Conservation (phyloP, 2,888 invertebrate species). For the Abrostola triplasia region DNA sequence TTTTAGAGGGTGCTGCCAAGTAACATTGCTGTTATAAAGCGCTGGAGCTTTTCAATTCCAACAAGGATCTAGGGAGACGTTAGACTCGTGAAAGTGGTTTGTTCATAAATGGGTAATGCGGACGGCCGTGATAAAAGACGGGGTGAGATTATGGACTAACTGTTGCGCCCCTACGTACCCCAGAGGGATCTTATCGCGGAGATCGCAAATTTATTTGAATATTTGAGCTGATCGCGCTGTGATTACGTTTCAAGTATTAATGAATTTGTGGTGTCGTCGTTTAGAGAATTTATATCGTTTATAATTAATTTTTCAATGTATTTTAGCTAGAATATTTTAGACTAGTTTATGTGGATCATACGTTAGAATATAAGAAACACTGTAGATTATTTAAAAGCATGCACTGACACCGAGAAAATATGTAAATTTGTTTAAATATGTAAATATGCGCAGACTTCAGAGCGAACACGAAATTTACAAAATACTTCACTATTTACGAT, state of each 20-base stretch:
- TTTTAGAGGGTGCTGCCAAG: slow-evolving; percentile 7
- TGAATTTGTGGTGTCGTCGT: slow-evolving; percentile 16
- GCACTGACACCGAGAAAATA: slow-evolving; percentile 42
- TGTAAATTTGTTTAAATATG: slow-evolving; percentile 56
- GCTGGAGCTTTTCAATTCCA: slow-evolving; percentile 13
- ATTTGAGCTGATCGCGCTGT: slow-evolving; percentile 52
- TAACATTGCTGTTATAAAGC: slow-evolving; percentile 8
- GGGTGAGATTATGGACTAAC: slow-evolving; percentile 73
- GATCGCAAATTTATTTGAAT: slow-evolving; percentile 72
- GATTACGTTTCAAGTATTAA: slow-evolving; percentile 53
- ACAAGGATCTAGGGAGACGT: slow-evolving; percentile 4
- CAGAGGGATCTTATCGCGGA: slow-evolving; percentile 55
- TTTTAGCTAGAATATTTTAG: neutral
- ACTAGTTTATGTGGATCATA: neutral
- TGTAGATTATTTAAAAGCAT: slow-evolving; percentile 31
- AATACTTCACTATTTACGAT: slow-evolving; percentile 14
- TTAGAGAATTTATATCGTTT: slow-evolving; percentile 15
- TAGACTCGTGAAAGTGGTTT: slow-evolving; percentile 34
- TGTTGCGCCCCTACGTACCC: slow-evolving; percentile 70
- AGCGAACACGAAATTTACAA: slow-evolving; percentile 31
- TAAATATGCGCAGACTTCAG: slow-evolving; percentile 42
- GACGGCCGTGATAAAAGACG: slow-evolving; percentile 56
- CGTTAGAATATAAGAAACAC: slow-evolving; percentile 12
- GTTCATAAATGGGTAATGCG: slow-evolving; percentile 48
- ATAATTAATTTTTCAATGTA: slow-evolving; percentile 5